These are phyloP conservation scores for Gila orcuttii DNA, from an alignment of 2,113 vertebrate species.

Conservation along the genomic window DNA sequence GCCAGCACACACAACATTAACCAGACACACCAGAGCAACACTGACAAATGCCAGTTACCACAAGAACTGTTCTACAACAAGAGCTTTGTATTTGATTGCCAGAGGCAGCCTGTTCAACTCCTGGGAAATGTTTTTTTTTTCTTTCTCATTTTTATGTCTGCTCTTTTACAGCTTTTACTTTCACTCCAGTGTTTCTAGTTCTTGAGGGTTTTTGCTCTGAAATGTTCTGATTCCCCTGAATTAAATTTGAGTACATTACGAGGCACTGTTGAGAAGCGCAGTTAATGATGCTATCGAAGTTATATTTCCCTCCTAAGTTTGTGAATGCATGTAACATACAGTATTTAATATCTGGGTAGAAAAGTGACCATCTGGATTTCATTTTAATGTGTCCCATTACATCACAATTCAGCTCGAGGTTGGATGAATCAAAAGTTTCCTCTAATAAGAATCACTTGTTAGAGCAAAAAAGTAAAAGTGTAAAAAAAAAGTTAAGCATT, in stretches of 20 bases:
- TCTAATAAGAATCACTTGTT: conserved; percentile 41
- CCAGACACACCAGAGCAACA: conserved; percentile 51
- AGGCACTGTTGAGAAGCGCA: background rate
- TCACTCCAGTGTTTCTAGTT: conserved; percentile 24
- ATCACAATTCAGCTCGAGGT: conserved; percentile 12
- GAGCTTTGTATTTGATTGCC: conserved; percentile 48
- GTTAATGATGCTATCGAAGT: background rate
- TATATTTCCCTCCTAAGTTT: conserved; percentile 20
- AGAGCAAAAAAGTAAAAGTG: background rate
- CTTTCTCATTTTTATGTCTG: conserved; percentile 1
- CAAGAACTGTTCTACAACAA: conserved; percentile 49
- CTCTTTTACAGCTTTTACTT: conserved; percentile 46
- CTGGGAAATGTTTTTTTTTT: conserved; percentile 4
- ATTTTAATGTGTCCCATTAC: conserved; percentile 32
- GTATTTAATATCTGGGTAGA: background rate
- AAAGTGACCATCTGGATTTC: conserved; percentile 21
- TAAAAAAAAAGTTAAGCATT: conserved; percentile 16
- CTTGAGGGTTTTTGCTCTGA: conserved; percentile 4
- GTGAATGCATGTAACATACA: background rate
- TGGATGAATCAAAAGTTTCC: conserved; percentile 39
- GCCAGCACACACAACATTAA: conserved; percentile 37
- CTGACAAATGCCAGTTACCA: conserved; percentile 50
- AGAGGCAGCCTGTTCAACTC: conserved; percentile 38
- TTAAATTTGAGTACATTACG: conserved; percentile 13
- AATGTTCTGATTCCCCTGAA: conserved; percentile 26